Percentiles rank a stretch among this genome's conserved stretches.
These are phyloP conservation scores for Pseudochirops corinnae DNA, from an alignment of 2,797 vertebrate genomes.

Conservation along the genomic window DNA sequence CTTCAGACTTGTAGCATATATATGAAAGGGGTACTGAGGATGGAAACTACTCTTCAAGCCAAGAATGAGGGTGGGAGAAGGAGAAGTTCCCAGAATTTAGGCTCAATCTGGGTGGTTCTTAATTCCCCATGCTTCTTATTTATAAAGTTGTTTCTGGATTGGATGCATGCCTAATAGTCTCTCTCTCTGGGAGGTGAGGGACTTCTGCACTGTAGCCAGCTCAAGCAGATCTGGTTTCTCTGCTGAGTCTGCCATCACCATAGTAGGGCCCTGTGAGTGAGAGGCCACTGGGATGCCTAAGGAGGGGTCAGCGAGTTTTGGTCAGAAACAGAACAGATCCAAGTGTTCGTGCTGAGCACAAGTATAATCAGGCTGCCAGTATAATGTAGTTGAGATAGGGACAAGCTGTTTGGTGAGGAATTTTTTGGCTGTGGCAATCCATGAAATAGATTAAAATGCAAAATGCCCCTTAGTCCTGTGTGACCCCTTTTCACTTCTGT, in stretches of 20 bases:
- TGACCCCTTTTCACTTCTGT: not conserved
- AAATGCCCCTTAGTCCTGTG: not conserved
- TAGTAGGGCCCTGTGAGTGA: not conserved
- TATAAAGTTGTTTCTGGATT: not conserved
- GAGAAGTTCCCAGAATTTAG: not conserved
- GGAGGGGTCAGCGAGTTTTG: not conserved
- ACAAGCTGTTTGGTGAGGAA: not conserved
- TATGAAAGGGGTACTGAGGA: not conserved
- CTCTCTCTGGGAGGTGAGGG: not conserved
- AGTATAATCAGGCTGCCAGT: not conserved
- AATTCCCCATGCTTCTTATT: not conserved
- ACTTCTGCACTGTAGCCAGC: not conserved
- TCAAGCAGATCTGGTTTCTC: not conserved
- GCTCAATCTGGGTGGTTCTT: not conserved
- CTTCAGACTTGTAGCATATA: conserved; percentile 40
- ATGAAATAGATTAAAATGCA: not conserved
- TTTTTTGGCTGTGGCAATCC: not conserved
- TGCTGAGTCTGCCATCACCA: not conserved
- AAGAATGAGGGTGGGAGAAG: not conserved
- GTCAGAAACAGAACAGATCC: not conserved
- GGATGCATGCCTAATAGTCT: not conserved
- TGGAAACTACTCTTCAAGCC: not conserved
- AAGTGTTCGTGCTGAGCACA: not conserved
- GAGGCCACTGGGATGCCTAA: not conserved
- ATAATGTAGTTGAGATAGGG: not conserved